Base-by-base conservation (phyloP, 37 sponge, comb jelly and placozoan genomes). In the Agelas oroides region DNA sequence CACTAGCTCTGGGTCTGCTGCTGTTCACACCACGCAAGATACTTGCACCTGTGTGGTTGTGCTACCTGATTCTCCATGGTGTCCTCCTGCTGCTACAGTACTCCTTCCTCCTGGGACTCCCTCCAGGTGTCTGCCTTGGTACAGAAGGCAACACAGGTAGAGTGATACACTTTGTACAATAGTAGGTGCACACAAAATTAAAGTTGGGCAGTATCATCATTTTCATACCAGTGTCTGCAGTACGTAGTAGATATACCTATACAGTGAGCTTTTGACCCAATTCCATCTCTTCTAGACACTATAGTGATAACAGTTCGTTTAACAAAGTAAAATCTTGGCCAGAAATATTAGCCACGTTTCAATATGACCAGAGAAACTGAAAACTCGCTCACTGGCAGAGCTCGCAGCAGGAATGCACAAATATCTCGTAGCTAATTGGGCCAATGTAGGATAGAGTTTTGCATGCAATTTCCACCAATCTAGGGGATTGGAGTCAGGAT, bases 11-110 rank as follows among this genome's bases (percentile, higher is more conserved):
- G 31, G 84, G 84, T 20, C 0, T 79, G 17, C 83, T 89, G 32
- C 74, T 84, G 35, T 24, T 78, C 25, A 30, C 54, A 34, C 90
- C 85, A 27, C 78, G 84, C 0, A 1, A 27, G 33, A 0, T 83
- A 37, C 36, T 89, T 32, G 31, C 55, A n/a, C 66, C 52, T 0
- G 25, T 83, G 32, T 89, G 84, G 90, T 1, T 78, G 31, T n/a
- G n/a, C 32, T 73, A 67, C 64, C 65, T 84, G 37, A 13, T 79
- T 16, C 20, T 84, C 27, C 90, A 89, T 53, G 90, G 90, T 14
- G 24, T 73, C 18, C 68, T 89, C 19, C 65, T 89, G 53, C 24
- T 79, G 8, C 35, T 72, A 21, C 90, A 89, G 75, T 89, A 89
- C 61, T 61, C 61, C 78, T 46, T 84, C 30, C 61, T 89, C 0